phyloP scores from a whole-genome alignment of 2,888 invertebrate species.

The Parasteatoda lunata region DNA sequence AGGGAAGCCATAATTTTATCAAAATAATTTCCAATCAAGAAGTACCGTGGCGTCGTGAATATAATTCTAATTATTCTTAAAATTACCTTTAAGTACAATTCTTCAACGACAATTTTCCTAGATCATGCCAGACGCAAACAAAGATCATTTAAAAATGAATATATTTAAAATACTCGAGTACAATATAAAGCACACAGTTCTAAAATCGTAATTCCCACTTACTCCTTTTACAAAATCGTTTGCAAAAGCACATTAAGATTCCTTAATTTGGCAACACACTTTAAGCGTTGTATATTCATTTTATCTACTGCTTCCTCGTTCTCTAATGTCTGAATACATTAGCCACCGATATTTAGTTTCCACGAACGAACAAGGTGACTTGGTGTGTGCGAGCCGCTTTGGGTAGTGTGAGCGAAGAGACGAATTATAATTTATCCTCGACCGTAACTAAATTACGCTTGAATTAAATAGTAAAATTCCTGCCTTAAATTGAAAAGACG shows the following conservation, averaged over 20 bases:
- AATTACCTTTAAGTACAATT: too few relatives aligned
- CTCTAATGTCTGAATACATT: conserved; percentile 14
- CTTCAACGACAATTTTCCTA: too few relatives aligned
- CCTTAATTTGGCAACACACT: conserved; percentile 5
- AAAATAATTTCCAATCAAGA: too few relatives aligned
- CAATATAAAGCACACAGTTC: not conserved
- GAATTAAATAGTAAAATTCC: conserved; percentile 61
- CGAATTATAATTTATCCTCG: conserved; percentile 55
- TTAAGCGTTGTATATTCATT: conserved; percentile 8
- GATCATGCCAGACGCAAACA: too few relatives aligned
- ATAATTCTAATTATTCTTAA: too few relatives aligned
- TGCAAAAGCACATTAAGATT: not conserved
- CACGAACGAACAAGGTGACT: not conserved
- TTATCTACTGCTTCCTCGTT: not conserved
- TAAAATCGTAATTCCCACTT: not conserved
- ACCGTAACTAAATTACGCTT: conserved; percentile 61
- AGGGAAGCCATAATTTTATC: too few relatives aligned
- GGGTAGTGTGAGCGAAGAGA: not conserved
- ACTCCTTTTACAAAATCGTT: not conserved
- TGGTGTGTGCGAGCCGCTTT: not conserved
- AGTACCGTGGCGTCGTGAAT: too few relatives aligned
- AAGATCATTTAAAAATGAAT: too few relatives aligned
- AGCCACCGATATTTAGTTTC: conserved; percentile 27
- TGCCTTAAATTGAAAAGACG: conserved; percentile 62
- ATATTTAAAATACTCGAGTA: too few relatives aligned